phyloP scores from a whole-genome alignment of 2,113 vertebrate species.

The Cepphus grylle region DNA sequence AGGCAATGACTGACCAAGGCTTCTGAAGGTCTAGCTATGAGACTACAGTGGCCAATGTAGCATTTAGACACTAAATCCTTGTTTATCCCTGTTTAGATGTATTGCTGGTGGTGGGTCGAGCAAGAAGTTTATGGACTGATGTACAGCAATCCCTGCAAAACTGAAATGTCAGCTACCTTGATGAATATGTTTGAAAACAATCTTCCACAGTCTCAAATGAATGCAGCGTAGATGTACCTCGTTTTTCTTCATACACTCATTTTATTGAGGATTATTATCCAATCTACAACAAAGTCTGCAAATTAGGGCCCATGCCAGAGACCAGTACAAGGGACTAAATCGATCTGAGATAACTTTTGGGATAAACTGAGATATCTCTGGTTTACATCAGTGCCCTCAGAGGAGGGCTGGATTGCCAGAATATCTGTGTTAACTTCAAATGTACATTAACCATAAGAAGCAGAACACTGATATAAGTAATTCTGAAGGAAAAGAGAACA shows the following conservation, averaged over 20 bases:
- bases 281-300: not conserved
- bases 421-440: not conserved
- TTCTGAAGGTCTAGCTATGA: not conserved
- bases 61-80: not conserved
- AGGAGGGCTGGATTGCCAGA: not conserved
- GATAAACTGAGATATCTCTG: not conserved
- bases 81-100: not conserved
- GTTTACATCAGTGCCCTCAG: not conserved
- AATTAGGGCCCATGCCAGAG: not conserved
- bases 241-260: not conserved
- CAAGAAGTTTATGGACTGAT: not conserved
- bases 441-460: not conserved
- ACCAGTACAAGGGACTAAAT: not conserved
- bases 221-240: not conserved
- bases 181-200: not conserved
- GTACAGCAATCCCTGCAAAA: not conserved
- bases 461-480: not conserved
- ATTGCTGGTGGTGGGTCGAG: not conserved
- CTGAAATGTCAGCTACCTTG: not conserved
- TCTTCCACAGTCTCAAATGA: not conserved
- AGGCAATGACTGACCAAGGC: not conserved
- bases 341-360: not conserved
- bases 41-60: not conserved
- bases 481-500: not conserved
- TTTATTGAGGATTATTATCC: not conserved